A percentile compares a stretch with the other conserved stretches of the same genome.
These are phyloP conservation scores for Rattus rattus DNA, from an alignment of 2,113 vertebrate genomes.

Conservation along the genomic window DNA sequence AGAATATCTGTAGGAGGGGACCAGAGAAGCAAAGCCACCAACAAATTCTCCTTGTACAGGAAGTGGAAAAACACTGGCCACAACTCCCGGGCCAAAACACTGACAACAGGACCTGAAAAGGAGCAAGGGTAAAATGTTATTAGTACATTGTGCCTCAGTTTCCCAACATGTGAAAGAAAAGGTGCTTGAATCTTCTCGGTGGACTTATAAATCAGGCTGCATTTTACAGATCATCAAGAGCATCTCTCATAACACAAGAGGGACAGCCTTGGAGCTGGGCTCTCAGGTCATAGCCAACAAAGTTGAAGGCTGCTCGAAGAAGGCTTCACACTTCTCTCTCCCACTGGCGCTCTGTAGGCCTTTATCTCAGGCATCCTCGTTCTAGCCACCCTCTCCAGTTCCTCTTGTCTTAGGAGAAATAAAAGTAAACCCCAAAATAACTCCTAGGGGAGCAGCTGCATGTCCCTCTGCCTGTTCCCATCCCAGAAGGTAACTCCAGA, in stretches of 20 bases:
- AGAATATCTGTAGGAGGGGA: not conserved
- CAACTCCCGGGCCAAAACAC: not conserved
- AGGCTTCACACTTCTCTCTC: fast-evolving
- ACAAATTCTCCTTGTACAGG: not conserved
- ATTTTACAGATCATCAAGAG: not conserved
- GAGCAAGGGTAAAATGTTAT: not conserved
- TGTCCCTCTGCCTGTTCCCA: not conserved
- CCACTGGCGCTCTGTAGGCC: fast-evolving
- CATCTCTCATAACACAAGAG: not conserved
- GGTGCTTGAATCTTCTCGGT: fast-evolving
- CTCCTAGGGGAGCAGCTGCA: conserved; percentile 35
- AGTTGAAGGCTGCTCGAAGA: fast-evolving
- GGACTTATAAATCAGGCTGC: not conserved
- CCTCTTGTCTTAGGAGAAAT: conserved; percentile 39
- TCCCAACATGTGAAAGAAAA: not conserved
- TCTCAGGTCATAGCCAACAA: not conserved
- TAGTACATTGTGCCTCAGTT: not conserved
- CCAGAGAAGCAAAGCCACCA: not conserved
- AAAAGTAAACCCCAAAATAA: conserved; percentile 61
- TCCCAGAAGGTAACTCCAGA: not conserved
- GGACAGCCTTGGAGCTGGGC: not conserved
- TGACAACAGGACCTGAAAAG: not conserved
- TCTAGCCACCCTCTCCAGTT: not conserved
- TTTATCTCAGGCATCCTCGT: fast-evolving
- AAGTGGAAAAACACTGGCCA: not conserved